Evolutionary conservation across 2,113 vertebrate genomes (phyloP), one percentile per base, ranked within the genome.

Genomic region (Erythrocercus mccallii): DNA sequence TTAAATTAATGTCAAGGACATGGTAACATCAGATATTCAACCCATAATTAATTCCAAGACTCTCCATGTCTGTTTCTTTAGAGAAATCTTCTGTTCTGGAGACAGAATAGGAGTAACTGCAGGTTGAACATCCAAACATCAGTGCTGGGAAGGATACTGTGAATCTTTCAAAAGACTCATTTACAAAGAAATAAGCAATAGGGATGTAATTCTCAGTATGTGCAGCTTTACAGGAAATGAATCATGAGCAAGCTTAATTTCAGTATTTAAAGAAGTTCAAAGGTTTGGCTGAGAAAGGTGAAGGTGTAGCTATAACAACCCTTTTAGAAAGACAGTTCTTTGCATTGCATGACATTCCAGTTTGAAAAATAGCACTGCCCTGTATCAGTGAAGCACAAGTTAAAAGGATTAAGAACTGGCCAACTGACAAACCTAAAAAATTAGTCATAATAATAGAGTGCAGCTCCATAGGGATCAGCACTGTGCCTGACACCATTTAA

Each of bases 401-500:
- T 86, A 78, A 90, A 96, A 82, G 86, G 91, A 90, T 92, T 88
- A 95, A 80, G 82, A 90, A 88, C 76, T 70, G 86, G 80, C 76
- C 88, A 92, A 78, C 76, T 81, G 92, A 86, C 82, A 93, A 94
- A 95, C 56, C 62, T 93, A 66, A 94, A 96, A 92, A 95, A 88
- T 92, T 77, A 95, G 88, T 93, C 27, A 73, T 83, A 92, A 88
- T 95, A 88, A 81, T 85, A 95, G 90, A 97, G 82, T 78, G 64
- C 47, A 48, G 72, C 86, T 95, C 91, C 56, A 9, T 66, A 81
- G 76, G 64, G 74, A 93, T 96, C 92, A 94, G 81, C 74, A 57
- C 85, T 80, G 74, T 82, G 85, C 85, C 92, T 96, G 92, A 90
- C 87, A 93, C 85, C 88, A 33, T 96, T 96, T 94, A 94, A 85